Evolutionary conservation across 92 coral and sea anemone species (phyloP), one percentile per base, ranked within the genome.

Genomic region (Chrysogorgia sp.): DNA sequence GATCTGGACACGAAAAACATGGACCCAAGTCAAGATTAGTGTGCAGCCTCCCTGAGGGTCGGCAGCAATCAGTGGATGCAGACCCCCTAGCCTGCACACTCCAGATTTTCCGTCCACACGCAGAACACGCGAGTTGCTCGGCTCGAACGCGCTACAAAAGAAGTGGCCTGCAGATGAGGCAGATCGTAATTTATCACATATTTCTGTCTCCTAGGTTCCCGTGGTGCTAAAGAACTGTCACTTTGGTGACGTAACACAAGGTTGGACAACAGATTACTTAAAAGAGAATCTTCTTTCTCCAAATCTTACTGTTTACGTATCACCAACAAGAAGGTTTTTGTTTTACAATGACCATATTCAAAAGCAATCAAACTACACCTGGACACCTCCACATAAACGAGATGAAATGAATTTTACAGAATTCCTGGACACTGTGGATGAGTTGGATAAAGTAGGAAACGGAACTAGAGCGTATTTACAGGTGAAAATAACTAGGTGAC

Each of bases 221-320:
- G 77, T 77, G 21, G 83, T 83, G 58, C 26, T 83, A 58, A 62
- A 67, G n/a, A 83, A 83, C 74, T 83, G 87, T 20, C 71, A 77
- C n/a, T 74, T 83, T 55, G 87, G 83, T 40, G 87, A 67, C 40
- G 67, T 81, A 4, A 81, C 87, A 14, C 69, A 76, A 25, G 63
- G 67, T 22, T 83, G 87, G 87, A 76, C 87, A 22, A 65, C 79
- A 23, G 83, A 83, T 15, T 83, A 83, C 48, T 76, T 83, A 53
- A 74, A 76, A 45, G 83, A 83, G 17, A 71, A 83, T 34, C 67
- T 83, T 12, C 55, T 67, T 25, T 59, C 56, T 19, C 75, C 62
- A 40, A 83, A 83, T 52, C 79, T 83, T 0, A 83, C 87, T 1
- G 87, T 83, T 20, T 65, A 83, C n/a, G 34, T 76, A 65, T 83